phyloP scores from a whole-genome alignment of 2,888 invertebrate genomes.

The Sesia apiformis region DNA sequence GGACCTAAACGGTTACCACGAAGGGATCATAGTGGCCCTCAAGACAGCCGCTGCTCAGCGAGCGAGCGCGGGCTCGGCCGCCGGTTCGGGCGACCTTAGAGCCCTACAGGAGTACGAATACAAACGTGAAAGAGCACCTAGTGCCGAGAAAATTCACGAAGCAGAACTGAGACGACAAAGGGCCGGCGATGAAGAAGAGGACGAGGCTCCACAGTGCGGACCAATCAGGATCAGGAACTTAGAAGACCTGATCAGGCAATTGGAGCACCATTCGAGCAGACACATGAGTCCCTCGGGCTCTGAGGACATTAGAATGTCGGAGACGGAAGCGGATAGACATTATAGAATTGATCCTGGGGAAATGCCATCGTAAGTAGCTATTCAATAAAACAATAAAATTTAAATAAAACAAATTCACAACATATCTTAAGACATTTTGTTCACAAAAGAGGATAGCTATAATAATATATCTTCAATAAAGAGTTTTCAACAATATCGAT shows the following conservation, averaged over 20 bases:
- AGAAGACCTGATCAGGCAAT: constrained; percentile 91
- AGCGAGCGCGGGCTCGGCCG: constrained; percentile 49
- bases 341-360: constrained; percentile 83
- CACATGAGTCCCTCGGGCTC: constrained; percentile 94
- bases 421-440: no score
- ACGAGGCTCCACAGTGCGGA: constrained; percentile 85
- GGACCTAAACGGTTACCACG: constrained; percentile 93
- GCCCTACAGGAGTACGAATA: constrained; percentile 69
- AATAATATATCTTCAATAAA: no score
- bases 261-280: constrained; percentile 89
- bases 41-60: constrained; percentile 86
- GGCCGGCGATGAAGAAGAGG: constrained; percentile 76
- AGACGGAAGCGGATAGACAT: constrained; percentile 91
- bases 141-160: constrained; percentile 86
- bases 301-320: constrained; percentile 91
- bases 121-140: constrained; percentile 76
- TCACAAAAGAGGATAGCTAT: no score
- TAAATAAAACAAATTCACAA: no score
- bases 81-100: constrained; percentile 58
- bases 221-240: constrained; percentile 92
- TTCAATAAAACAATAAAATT: no score
- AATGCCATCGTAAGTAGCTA: constrained; percentile 59
- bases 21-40: constrained; percentile 92
- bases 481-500: no score
- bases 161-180: constrained; percentile 75